Base-by-base conservation (phyloP, 2,113 vertebrate species). In the Myiozetetes cayanensis region DNA sequence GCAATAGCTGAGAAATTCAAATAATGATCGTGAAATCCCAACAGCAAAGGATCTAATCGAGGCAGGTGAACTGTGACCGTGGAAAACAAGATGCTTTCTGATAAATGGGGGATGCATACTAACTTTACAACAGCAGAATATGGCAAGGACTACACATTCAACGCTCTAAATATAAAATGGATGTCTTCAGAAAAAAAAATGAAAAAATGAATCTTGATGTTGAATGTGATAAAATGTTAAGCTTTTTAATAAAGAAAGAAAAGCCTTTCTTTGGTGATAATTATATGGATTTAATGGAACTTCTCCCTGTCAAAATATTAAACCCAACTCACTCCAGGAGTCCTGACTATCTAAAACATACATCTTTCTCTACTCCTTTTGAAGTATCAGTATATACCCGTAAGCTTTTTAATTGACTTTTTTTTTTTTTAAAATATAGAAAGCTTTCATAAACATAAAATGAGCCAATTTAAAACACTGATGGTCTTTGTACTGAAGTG, bases 361-460 rank as follows among this genome's bases (percentile, higher is more conserved):
- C 39, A 68, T 77, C 39, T 85, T 85, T 91, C 18, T 70, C 65
- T 56, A 55, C 59, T 83, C 23, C 85, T 96, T 95, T 90, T 97
- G 95, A 96, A 94, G 76, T 89, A 80, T 66, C 55, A 35, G 19
- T 74, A 81, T 72, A 85, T 53, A 92, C 35, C 46, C 82, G 58
- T 53, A 84, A 93, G 73, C 70, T 85, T 91, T 95, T 71, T 95
- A 97, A 96, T 52, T 87, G 84, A 72, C 35, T 18, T 28, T 39
- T 63, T 59, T 49, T 62, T 58, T 49, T 87, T 79, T 27, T 0
- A n/a, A 82, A 89, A 80, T 88, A 90, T 33, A 92, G 53, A 70
- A 93, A 82, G 50, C 53, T 53, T 94, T 96, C 73, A 94, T 87
- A 94, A 96, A 94, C 93, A 88, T 80, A 78, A 96, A 93, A 92